Evolutionary conservation across 2,888 invertebrate genomes (phyloP), one percentile per base, ranked within the genome.

Genomic region (Cheilosia soror): DNA sequence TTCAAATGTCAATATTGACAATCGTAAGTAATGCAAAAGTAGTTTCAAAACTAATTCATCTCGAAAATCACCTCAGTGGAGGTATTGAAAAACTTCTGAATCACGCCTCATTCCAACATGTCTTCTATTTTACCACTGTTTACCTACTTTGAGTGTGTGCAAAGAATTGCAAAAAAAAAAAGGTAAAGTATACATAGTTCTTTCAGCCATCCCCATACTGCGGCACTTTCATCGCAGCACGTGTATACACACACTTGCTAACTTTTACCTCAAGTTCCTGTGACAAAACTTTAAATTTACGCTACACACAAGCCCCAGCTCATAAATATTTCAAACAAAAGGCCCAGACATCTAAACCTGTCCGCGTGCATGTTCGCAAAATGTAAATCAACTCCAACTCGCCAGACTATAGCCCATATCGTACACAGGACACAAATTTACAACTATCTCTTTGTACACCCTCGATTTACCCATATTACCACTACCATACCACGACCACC

Each of bases 241-340:
- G 58, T 51, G 25, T 60, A 40, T 42, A 27, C 25, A 47, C 11
- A 37, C 6, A 11, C 7, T 20, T 27, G 25, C 51, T n/a, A 25
- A 75, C 63, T 25, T 55, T 65, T 55, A 68, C 72, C 73, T 77
- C 27, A 53, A 7, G 51, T 72, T 62, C n/a, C 44, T 57, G 73
- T 71, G 65, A 84, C 75, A 75, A 66, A 77, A 84, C 73, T 84
- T 79, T 75, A 78, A 78, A 78, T 78, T 37, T 68, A 73, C 68
- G 75, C 71, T 69, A 69, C 65, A 75, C 47, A 66, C 60, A 47
- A 84, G 75, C 79, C 65, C 58, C 65, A 76, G 85, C 76, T 85
- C 85, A 85, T 85, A 85, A 85, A 85, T 85, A 85, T 85, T 81
- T 85, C 76, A 85, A 85, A 81, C 81, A 62, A 76, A 85, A 72